Conservation (phyloP, 2,888 invertebrate genomes). For the Hypolimnas misippus region DNA sequence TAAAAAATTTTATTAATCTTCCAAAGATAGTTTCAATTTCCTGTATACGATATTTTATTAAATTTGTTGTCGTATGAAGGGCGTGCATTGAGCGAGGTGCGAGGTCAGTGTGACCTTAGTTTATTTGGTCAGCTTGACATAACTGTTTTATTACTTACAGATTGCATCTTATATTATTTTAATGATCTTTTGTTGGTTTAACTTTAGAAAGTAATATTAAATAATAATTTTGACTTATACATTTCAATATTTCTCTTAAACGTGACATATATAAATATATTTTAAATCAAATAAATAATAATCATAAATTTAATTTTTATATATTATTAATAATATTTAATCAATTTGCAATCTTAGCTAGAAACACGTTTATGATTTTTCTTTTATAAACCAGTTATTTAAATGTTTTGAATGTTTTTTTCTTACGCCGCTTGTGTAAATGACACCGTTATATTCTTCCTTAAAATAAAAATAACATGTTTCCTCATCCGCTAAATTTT, state of each 20-base stretch:
- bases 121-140: slow-evolving; percentile 19
- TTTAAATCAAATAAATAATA: neutral
- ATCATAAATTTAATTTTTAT: too few species aligned
- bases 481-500: neutral
- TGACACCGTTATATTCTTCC: neutral
- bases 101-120: slow-evolving; percentile 35
- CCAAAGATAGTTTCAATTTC: slow-evolving; percentile 14
- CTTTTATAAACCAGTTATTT: neutral
- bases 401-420: neutral
- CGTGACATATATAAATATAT: neutral
- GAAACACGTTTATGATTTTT: slow-evolving; percentile 4
- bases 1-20: slow-evolving; percentile 4
- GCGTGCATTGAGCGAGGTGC: slow-evolving; percentile 32
- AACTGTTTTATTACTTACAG: neutral
- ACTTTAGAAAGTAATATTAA: neutral
- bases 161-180: neutral
- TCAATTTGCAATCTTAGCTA: too few species aligned
- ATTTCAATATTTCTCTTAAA: too few species aligned
- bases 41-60: slow-evolving; percentile 28
- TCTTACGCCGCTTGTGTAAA: neutral
- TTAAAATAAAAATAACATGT: slow-evolving; percentile 1
- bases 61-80: slow-evolving; percentile 31
- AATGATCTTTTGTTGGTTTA: neutral
- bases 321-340: too few species aligned
- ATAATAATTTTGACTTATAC: too few species aligned